A percentile compares a stretch with the other conserved stretches of the same genome.
Conservation (phyloP, 2,797 vertebrate genomes). For the Enteromius paludinosus region DNA sequence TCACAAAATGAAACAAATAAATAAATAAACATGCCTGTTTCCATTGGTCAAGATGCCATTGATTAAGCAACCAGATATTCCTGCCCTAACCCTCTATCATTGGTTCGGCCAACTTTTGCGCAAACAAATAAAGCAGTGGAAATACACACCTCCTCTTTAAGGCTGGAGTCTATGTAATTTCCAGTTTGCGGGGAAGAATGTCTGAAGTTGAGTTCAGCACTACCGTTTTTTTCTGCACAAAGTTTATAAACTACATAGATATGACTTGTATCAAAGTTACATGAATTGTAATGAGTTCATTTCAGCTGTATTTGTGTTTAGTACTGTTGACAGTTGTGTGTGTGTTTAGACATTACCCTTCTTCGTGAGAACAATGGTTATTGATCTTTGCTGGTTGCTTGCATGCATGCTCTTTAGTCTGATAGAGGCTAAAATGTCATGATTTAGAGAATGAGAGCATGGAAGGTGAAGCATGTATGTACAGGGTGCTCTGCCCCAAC, state of each 20-base stretch:
- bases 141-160: constrained; percentile 7
- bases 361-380: constrained; percentile 13
- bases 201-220: neutral
- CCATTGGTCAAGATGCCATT: neutral
- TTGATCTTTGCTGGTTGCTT: constrained; percentile 65
- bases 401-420: constrained; percentile 79
- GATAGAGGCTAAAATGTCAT: constrained; percentile 62
- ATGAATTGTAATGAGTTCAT: neutral
- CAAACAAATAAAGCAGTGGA: neutral
- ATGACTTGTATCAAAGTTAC: constrained; percentile 6
- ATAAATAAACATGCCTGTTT: neutral
- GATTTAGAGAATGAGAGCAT: constrained; percentile 71
- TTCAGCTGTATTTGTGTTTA: neutral
- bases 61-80: neutral
- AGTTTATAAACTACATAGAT: neutral
- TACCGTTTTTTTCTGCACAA: neutral
- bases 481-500: constrained; percentile 58
- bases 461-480: constrained; percentile 57
- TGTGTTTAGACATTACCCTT: neutral
- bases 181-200: neutral
- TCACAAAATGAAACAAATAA: neutral
- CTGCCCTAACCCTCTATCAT: too few species aligned
- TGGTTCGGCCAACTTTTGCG: neutral
- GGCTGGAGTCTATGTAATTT: neutral
- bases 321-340: neutral